Conservation (phyloP, 1,140 invertebrate species). For the Drosophila burlai region DNA sequence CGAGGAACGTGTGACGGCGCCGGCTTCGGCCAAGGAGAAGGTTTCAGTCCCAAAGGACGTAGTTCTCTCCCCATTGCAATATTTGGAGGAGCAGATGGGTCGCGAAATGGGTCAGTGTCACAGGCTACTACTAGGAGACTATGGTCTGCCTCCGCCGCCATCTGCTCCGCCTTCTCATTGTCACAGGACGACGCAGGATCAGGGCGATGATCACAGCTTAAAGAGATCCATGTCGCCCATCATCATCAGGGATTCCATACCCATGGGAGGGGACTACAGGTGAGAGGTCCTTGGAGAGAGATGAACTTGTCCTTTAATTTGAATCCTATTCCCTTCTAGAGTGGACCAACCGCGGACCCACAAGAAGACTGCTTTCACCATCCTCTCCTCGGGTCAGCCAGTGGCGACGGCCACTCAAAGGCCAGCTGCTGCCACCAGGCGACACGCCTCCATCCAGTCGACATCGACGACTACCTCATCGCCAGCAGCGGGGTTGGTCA, state of each 20-base stretch:
- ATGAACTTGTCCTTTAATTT: neutral
- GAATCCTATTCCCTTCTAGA: conserved; percentile 40
- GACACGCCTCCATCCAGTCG: conserved; percentile 82
- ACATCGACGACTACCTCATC: conserved; percentile 75
- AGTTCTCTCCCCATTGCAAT: conserved; percentile 67
- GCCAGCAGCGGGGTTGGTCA: conserved; percentile 17
- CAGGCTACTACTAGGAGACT: conserved; percentile 39
- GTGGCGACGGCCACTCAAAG: conserved; percentile 58
- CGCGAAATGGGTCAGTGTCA: conserved; percentile 26
- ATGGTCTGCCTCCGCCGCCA: conserved; percentile 50
- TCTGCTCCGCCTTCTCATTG: conserved; percentile 53
- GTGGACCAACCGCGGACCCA: conserved; percentile 84
- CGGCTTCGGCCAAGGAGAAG: conserved; percentile 17
- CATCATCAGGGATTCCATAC: conserved; percentile 73
- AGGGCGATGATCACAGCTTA: conserved; percentile 23
- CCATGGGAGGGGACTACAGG: conserved; percentile 80
- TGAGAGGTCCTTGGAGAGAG: conserved; percentile 12
- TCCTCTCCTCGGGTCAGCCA: conserved; percentile 86
- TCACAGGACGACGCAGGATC: conserved; percentile 7
- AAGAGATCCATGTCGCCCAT: conserved; percentile 70
- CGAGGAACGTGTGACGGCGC: conserved; percentile 57
- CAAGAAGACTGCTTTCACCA: conserved; percentile 87
- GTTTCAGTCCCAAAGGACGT: conserved; percentile 47
- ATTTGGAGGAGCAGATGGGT: conserved; percentile 65
- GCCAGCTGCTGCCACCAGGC: conserved; percentile 43